Evolutionary conservation across 2,888 invertebrate species (phyloP).

Genomic region (Eristalis arbustorum): DNA sequence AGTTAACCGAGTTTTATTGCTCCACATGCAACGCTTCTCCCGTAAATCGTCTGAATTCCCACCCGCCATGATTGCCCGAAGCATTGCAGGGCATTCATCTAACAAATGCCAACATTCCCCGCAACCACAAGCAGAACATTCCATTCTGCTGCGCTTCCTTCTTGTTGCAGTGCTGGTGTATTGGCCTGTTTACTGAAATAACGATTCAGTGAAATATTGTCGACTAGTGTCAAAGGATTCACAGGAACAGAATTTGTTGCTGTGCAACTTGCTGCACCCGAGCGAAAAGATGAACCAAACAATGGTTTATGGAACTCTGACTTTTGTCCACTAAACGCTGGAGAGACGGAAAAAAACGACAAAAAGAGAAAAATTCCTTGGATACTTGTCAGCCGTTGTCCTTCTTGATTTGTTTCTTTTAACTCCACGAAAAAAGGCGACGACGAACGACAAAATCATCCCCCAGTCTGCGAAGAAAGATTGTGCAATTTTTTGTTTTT

Average conservation of each 20-base stretch:
- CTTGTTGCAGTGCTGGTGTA: not conserved
- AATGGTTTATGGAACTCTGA: not conserved
- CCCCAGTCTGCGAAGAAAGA: not conserved
- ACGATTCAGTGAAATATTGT: not conserved
- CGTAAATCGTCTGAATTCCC: not conserved
- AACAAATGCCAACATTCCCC: not conserved
- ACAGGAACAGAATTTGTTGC: not conserved
- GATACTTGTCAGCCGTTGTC: not conserved
- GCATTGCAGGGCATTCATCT: not conserved
- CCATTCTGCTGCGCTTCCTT: not conserved
- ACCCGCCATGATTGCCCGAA: not conserved
- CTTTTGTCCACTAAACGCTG: not conserved
- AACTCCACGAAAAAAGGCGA: not conserved
- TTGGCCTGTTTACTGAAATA: not conserved
- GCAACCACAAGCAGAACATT: not conserved
- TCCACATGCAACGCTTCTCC: not conserved
- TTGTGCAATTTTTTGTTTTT: not conserved
- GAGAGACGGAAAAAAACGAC: not conserved
- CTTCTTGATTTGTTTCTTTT: not conserved
- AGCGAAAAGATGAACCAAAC: not conserved
- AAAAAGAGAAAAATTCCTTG: not conserved
- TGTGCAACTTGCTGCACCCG: not conserved
- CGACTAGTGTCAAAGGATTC: not conserved
- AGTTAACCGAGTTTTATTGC: no score
- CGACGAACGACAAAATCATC: not conserved